Percentiles rank a stretch among this genome's conserved stretches.
Conservation (phyloP, 2,797 vertebrate genomes). For the Florisuga fusca region DNA sequence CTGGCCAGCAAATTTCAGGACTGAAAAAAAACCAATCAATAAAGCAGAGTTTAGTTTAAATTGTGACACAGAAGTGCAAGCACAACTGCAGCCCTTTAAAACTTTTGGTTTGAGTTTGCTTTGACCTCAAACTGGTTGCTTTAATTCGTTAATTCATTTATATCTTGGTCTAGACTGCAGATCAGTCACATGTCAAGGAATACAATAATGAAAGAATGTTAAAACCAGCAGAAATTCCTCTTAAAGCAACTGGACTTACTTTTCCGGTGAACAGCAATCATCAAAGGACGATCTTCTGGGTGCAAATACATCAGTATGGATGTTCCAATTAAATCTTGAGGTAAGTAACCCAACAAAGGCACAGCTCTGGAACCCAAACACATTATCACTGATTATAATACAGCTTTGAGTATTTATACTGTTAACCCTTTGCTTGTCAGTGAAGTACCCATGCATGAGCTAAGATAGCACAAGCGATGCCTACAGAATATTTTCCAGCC, state of each 20-base stretch:
- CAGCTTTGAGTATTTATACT: background rate
- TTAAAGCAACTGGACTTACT: constrained; percentile 51
- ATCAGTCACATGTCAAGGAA: background rate
- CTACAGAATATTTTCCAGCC: background rate
- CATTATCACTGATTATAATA: background rate
- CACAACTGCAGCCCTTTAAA: background rate
- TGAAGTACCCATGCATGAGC: background rate
- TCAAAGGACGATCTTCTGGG: constrained; percentile 78
- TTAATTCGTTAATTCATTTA: background rate
- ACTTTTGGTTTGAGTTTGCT: background rate
- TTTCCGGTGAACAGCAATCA: constrained; percentile 78
- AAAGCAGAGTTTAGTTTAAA: background rate
- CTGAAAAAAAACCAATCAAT: constrained; percentile 36
- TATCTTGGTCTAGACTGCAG: background rate
- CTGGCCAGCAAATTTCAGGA: constrained; percentile 78
- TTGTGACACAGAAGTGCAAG: background rate
- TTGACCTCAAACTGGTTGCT: background rate
- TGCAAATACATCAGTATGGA: constrained; percentile 78
- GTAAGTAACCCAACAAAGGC: constrained; percentile 81
- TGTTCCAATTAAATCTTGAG: constrained; percentile 79
- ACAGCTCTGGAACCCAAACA: constrained; percentile 74
- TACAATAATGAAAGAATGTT: background rate
- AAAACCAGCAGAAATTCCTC: background rate
- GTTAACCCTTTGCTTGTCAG: background rate
- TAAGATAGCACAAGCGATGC: background rate